These are phyloP conservation scores for Coenobita brevimanus DNA, from an alignment of 1,140 invertebrate species.

Conservation along the genomic window DNA sequence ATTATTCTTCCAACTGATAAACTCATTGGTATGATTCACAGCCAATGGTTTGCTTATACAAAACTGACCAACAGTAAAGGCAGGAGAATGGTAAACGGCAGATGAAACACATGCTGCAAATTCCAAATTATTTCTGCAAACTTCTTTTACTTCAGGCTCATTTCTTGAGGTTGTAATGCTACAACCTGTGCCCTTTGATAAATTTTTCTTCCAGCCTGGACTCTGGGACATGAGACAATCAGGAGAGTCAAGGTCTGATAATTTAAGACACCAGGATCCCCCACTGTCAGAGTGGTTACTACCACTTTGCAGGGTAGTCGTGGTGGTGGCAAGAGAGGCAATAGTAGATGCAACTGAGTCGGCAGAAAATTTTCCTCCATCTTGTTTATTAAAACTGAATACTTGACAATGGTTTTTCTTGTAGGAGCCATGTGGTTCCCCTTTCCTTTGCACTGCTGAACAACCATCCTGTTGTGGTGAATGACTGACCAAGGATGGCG, in stretches of 20 bases:
- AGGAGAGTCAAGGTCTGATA: constrained; percentile 63
- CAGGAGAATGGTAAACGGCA: too few species aligned
- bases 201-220: not conserved
- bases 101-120: too few species aligned
- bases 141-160: too few species aligned
- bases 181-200: not conserved
- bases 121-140: too few species aligned
- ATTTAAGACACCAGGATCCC: constrained; percentile 55
- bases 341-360: not conserved
- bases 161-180: too few species aligned
- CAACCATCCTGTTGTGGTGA: not conserved
- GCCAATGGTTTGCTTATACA: too few species aligned
- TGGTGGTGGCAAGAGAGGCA: constrained; percentile 28
- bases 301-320: constrained; percentile 18
- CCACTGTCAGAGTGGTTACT: not conserved
- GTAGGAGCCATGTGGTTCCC: not conserved
- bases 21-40: too few species aligned
- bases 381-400: not conserved
- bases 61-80: too few species aligned
- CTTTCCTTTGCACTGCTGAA: not conserved
- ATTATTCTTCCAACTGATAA: too few species aligned
- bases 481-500: not conserved
- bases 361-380: not conserved
- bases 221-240: constrained; percentile 43
- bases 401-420: not conserved